Percentiles rank a stretch among this genome's conserved stretches.
Evolutionary conservation across 2,888 invertebrate genomes (phyloP).

Genomic region (Ornithoptera alexandrae): DNA sequence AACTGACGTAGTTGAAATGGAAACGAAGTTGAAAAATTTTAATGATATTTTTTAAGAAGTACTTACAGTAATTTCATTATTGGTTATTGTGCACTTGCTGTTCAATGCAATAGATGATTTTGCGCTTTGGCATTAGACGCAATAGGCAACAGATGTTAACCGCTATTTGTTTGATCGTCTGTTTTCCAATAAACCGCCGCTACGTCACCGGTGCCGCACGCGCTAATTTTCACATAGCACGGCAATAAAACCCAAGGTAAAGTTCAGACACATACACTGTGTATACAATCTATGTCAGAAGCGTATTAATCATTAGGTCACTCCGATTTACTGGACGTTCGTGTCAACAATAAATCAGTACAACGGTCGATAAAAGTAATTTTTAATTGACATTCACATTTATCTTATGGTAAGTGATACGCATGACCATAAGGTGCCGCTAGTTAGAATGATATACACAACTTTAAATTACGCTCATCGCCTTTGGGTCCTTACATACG

Average conservation of each 20-base stretch:
- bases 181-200: conserved; percentile 12
- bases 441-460: too few relatives aligned
- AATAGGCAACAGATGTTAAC: conserved; percentile 12
- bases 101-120: neutral
- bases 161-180: conserved; percentile 3
- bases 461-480: too few relatives aligned
- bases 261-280: conserved; percentile 11
- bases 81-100: neutral
- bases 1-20: too few relatives aligned
- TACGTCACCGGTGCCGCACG: conserved; percentile 11
- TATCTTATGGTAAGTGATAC: too few relatives aligned
- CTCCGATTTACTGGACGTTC: conserved; percentile 12
- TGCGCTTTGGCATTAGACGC: conserved; percentile 4
- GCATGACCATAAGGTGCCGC: too few relatives aligned
- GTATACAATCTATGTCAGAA: conserved; percentile 7
- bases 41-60: too few relatives aligned
- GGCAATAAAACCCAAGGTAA: conserved; percentile 20
- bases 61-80: too few relatives aligned
- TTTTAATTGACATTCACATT: too few relatives aligned
- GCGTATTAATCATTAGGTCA: conserved; percentile 15
- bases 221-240: conserved; percentile 23
- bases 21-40: too few relatives aligned
- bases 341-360: conserved; percentile 12
- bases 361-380: too few relatives aligned
- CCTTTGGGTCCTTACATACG: too few relatives aligned